Evolutionary conservation across 1,140 invertebrate genomes (phyloP).

Genomic region (Geopemphigus sp.): DNA sequence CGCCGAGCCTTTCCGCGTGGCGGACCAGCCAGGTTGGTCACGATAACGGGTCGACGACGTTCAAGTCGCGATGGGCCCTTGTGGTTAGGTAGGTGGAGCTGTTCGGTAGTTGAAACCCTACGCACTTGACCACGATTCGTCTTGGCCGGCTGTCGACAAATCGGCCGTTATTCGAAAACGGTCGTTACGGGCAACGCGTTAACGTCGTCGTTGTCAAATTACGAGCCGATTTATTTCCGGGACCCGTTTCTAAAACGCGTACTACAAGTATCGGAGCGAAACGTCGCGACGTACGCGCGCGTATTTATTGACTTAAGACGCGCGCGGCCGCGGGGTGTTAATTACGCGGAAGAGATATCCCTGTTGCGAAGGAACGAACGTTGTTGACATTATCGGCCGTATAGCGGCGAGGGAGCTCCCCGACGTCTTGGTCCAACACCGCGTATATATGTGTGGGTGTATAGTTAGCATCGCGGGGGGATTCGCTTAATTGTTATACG

Average conservation of each 20-base stretch:
- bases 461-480: slow-evolving; percentile 14
- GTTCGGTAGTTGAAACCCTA: too few species aligned
- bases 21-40: too few species aligned
- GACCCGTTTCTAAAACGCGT: neutral
- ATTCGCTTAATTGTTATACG: slow-evolving; percentile 49
- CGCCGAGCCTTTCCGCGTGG: too few species aligned
- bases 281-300: neutral
- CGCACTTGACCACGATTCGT: too few species aligned
- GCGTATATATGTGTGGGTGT: neutral
- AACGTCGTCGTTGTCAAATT: neutral
- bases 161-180: too few species aligned
- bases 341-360: slow-evolving; percentile 37
- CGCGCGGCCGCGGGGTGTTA: slow-evolving; percentile 5
- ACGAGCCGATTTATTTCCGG: neutral
- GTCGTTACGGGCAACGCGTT: too few species aligned
- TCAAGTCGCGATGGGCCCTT: too few species aligned
- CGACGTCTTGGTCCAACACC: too few species aligned
- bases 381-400: slow-evolving; percentile 42
- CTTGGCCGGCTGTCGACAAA: too few species aligned
- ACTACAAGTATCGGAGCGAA: neutral
- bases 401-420: neutral
- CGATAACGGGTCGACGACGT: too few species aligned
- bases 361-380: slow-evolving; percentile 7
- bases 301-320: slow-evolving; percentile 30
- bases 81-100: too few species aligned